phyloP scores from a whole-genome alignment of 2,797 vertebrate species.

The Chaenodraco wilsoni region DNA sequence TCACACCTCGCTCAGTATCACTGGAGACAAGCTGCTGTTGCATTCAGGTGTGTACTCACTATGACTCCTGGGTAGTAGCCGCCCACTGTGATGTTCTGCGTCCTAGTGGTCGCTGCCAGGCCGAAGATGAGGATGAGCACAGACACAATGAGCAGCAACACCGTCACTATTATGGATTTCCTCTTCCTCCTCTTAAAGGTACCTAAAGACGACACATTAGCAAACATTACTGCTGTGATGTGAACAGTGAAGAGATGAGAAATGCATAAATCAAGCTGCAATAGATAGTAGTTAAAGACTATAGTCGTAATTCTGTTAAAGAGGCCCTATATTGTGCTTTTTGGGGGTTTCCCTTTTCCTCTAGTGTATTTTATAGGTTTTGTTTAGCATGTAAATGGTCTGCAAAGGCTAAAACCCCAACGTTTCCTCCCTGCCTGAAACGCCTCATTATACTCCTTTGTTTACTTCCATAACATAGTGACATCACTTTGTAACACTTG shows the following conservation, averaged over 20 bases:
- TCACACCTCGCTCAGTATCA: conserved; percentile 29
- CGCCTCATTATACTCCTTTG: too few relatives aligned
- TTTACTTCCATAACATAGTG: too few relatives aligned
- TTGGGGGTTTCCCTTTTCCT: too few relatives aligned
- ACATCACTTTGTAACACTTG: too few relatives aligned
- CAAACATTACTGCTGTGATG: not conserved
- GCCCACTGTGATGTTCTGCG: conserved; percentile 98
- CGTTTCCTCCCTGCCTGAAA: too few relatives aligned
- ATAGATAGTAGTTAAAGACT: conserved; percentile 1
- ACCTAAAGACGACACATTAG: conserved; percentile 77
- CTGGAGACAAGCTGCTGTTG: conserved; percentile 9
- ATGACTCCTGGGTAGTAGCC: conserved; percentile 98
- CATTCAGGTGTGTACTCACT: conserved; percentile 86
- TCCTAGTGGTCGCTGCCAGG: conserved; percentile 95
- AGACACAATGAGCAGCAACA: conserved; percentile 93
- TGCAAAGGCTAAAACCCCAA: too few relatives aligned
- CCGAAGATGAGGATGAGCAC: conserved; percentile 95
- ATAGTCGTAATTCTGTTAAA: too few relatives aligned
- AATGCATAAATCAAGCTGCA: conserved; percentile 7
- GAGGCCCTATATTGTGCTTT: too few relatives aligned
- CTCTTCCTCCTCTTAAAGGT: conserved; percentile 96
- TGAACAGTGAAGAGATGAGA: not conserved
- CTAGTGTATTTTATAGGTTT: too few relatives aligned
- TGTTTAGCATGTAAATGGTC: too few relatives aligned
- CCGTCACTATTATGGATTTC: conserved; percentile 96